Evolutionary conservation across 1,140 invertebrate species (phyloP).

Genomic region (Camponotus vicinus): DNA sequence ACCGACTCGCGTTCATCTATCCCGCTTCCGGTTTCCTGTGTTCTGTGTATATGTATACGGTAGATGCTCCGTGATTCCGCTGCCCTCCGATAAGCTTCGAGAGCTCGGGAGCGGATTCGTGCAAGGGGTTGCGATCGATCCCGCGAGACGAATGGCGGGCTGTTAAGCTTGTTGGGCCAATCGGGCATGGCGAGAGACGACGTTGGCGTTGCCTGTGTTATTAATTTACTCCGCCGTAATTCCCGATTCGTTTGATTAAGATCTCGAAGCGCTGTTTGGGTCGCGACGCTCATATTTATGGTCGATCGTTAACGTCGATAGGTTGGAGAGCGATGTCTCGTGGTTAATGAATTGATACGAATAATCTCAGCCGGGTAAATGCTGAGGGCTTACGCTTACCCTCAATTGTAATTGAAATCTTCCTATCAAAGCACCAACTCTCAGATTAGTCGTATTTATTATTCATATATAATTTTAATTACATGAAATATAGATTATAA

Average conservation of each 20-base stretch:
- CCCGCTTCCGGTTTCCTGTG: conserved; percentile 68
- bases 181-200: conserved; percentile 29
- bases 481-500: neutral
- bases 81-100: conserved; percentile 61
- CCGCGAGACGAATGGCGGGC: conserved; percentile 49
- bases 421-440: neutral
- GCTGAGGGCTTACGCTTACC: no score
- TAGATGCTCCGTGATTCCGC: neutral
- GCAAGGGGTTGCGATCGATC: conserved; percentile 53
- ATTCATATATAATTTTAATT: neutral
- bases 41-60: neutral
- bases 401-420: conserved; percentile 9
- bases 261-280: conserved; percentile 28
- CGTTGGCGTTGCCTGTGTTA: conserved; percentile 38
- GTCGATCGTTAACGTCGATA: conserved; percentile 41
- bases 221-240: conserved; percentile 56
- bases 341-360: conserved; percentile 24
- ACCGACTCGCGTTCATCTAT: conserved; percentile 71
- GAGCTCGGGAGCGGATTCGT: conserved; percentile 18
- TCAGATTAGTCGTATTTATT: neutral
- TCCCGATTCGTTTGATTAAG: conserved; percentile 57
- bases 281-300: conserved; percentile 45
- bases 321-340: neutral
- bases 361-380: conserved; percentile 1
- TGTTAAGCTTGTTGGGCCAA: conserved; percentile 57